Evolutionary conservation across 2,888 invertebrate species (phyloP).

Genomic region (Hipparchia semele): DNA sequence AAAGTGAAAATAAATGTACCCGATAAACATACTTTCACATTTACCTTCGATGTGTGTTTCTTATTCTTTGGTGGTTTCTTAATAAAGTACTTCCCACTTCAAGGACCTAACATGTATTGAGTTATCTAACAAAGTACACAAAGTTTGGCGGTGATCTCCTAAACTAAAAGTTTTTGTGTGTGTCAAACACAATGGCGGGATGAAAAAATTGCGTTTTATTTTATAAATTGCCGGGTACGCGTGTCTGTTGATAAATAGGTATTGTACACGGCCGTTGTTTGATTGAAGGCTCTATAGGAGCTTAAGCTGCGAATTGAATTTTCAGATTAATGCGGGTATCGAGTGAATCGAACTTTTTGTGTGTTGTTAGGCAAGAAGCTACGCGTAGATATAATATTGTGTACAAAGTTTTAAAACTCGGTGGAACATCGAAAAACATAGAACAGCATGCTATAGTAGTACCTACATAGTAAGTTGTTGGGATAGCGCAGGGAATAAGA

Average conservation of each 20-base stretch:
- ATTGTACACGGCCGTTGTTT: slow-evolving; percentile 56
- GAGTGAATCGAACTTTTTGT: slow-evolving; percentile 20
- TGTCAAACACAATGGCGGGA: slow-evolving; percentile 28
- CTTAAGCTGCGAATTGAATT: slow-evolving; percentile 48
- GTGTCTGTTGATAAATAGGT: slow-evolving; percentile 59
- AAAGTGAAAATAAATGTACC: too few relatives aligned
- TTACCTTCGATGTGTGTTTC: too few relatives aligned
- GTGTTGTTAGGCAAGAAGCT: slow-evolving; percentile 4
- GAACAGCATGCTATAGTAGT: background rate
- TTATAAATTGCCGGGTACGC: slow-evolving; percentile 65
- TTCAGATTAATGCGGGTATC: slow-evolving; percentile 43
- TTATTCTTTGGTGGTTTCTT: too few relatives aligned
- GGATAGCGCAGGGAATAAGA: too few relatives aligned
- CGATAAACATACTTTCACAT: too few relatives aligned
- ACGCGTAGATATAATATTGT: slow-evolving; percentile 2
- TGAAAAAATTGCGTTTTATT: slow-evolving; percentile 50
- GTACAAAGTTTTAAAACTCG: background rate
- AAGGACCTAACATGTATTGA: too few relatives aligned
- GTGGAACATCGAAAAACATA: background rate
- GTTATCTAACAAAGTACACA: too few relatives aligned
- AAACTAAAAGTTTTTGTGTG: slow-evolving; percentile 27
- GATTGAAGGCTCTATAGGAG: slow-evolving; percentile 50
- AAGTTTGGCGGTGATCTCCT: slow-evolving; percentile 1
- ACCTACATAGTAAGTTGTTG: too few relatives aligned
- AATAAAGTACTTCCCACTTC: too few relatives aligned